These are phyloP conservation scores for Nomia melanderi DNA, from an alignment of 1,140 invertebrate species.

Conservation along the genomic window DNA sequence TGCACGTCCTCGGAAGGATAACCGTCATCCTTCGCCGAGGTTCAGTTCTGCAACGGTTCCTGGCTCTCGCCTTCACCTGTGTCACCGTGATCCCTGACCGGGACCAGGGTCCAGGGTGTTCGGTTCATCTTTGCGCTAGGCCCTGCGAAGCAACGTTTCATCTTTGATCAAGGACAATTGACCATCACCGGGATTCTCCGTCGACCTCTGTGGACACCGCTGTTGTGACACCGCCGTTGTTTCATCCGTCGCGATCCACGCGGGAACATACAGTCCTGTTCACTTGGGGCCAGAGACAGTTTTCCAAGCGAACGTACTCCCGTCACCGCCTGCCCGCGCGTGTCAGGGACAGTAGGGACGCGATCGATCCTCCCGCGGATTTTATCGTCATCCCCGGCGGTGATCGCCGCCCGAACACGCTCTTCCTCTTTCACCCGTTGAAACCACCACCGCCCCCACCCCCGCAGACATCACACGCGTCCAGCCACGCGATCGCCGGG, in stretches of 20 bases:
- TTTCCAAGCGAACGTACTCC: not conserved
- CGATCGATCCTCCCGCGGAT: constrained; percentile 14
- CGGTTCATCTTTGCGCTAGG: constrained; percentile 12
- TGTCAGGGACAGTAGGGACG: not conserved
- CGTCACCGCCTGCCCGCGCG: not conserved
- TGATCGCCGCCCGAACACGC: no score
- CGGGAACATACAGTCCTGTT: not conserved
- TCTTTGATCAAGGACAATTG: not conserved
- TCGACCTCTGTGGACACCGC: not conserved
- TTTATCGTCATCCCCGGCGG: constrained; percentile 36
- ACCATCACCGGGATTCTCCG: not conserved
- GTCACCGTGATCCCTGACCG: constrained; percentile 1
- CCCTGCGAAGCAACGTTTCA: not conserved
- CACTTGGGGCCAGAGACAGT: not conserved
- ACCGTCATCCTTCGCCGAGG: constrained; percentile 15
- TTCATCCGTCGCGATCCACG: not conserved
- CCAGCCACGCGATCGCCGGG: constrained; percentile 64
- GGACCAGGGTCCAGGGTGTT: not conserved
- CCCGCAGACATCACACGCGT: constrained; percentile 54
- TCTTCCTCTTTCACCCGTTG: constrained; percentile 44
- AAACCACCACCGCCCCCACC: constrained; percentile 56
- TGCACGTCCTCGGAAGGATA: constrained; percentile 40
- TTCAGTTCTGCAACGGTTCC: constrained; percentile 23
- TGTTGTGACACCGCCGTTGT: no score
- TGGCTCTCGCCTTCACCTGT: not conserved